Conservation (phyloP, 2,113 vertebrate genomes). For the Tinamus guttatus region DNA sequence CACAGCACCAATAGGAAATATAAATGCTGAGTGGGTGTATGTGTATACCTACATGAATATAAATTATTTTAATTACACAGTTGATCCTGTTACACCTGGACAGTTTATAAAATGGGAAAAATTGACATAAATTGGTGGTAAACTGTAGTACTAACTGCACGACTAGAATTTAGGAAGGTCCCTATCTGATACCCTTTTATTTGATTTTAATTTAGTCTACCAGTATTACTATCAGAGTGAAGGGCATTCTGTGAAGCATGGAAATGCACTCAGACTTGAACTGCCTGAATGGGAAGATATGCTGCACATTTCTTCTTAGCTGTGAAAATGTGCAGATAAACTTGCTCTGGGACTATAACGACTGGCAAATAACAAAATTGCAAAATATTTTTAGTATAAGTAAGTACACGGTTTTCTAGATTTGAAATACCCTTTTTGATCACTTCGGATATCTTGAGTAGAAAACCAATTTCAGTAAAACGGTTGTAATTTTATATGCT, state of each 20-base stretch:
- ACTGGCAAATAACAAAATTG: background rate
- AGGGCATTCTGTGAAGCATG: background rate
- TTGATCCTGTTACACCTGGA: background rate
- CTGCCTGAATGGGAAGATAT: background rate
- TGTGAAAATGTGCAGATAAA: background rate
- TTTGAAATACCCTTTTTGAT: background rate
- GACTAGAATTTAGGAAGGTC: background rate
- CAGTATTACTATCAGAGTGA: accelerated
- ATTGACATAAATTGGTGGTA: background rate
- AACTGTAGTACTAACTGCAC: background rate
- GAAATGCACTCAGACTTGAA: background rate
- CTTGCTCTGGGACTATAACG: background rate
- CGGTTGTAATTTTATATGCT: background rate
- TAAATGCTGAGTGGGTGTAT: background rate
- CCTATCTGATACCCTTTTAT: background rate
- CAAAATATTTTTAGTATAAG: background rate
- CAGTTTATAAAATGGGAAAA: background rate
- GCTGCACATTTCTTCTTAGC: background rate
- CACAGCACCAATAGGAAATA: background rate
- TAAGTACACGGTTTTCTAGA: accelerated
- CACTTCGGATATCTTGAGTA: background rate
- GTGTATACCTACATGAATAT: background rate
- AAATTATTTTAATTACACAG: background rate
- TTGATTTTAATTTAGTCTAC: background rate
- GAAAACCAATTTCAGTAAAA: background rate